Conservation (phyloP, 2,888 invertebrate species). For the Pristionchus fissidentatus region DNA sequence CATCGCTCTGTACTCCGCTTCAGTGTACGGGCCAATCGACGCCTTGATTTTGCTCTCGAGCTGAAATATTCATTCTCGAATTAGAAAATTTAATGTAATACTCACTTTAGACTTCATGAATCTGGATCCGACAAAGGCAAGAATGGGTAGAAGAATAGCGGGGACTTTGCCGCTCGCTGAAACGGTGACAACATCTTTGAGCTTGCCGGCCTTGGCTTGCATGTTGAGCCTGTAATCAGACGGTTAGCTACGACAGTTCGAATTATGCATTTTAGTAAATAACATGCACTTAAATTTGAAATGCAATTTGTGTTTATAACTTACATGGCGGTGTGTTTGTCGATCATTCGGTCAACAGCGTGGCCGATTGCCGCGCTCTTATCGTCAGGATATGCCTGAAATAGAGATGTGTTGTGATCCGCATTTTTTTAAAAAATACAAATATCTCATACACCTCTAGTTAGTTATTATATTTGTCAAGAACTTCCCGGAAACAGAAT, state of each 20-base stretch:
- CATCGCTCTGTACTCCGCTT: conserved; percentile 5
- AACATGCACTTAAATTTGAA: too few species aligned
- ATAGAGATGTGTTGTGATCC: too few species aligned
- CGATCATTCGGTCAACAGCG: conserved; percentile 28
- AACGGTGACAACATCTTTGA: too few species aligned
- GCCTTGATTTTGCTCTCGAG: conserved; percentile 16
- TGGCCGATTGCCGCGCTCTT: conserved; percentile 22
- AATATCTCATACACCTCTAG: too few species aligned
- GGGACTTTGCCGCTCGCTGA: conserved; percentile 1
- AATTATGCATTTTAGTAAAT: too few species aligned
- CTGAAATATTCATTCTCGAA: neutral
- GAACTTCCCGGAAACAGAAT: too few species aligned
- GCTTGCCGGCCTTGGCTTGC: too few species aligned
- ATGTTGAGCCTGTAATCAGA: too few species aligned
- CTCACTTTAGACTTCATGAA: neutral
- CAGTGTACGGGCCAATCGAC: neutral
- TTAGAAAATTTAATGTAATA: neutral
- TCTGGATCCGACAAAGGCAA: neutral
- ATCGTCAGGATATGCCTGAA: neutral
- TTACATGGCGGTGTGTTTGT: conserved; percentile 41
- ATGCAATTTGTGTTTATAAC: neutral
- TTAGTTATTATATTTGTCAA: too few species aligned
- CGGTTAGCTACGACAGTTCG: too few species aligned
- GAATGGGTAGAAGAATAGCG: neutral
- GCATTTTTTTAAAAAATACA: too few species aligned